Conservation (phyloP, 1,140 invertebrate genomes). For the Cydia pomonella region DNA sequence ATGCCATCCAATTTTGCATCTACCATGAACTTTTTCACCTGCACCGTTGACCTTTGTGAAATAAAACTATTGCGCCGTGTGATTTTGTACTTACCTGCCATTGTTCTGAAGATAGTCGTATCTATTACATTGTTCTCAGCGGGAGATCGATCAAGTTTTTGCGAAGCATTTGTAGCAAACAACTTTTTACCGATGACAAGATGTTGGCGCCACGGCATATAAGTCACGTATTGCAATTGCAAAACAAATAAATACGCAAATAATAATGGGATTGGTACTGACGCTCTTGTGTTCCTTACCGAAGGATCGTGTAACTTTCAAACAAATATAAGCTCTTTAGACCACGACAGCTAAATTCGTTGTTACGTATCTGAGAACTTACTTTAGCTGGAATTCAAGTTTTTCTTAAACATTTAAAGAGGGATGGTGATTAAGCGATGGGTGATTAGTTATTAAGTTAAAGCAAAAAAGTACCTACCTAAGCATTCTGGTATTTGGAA, state of each 20-base stretch:
- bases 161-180: constrained; percentile 22
- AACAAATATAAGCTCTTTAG: background rate
- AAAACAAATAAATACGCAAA: constrained; percentile 22
- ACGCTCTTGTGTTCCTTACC: background rate
- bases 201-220: constrained; percentile 24
- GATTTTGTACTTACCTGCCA: constrained; percentile 14
- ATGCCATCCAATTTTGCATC: constrained; percentile 16
- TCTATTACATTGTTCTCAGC: constrained; percentile 30
- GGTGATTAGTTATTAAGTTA: background rate
- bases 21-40: constrained; percentile 29
- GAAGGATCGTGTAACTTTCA: background rate
- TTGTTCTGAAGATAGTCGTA: constrained; percentile 27
- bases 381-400: background rate
- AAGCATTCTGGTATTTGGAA: background rate
- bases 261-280: background rate
- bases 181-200: constrained; percentile 29
- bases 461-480: background rate
- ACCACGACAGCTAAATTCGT: background rate
- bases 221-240: constrained; percentile 32
- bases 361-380: background rate
- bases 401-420: background rate
- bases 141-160: constrained; percentile 23
- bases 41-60: constrained; percentile 22
- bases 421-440: background rate
- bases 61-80: constrained; percentile 28